Conservation (phyloP, 2,113 vertebrate genomes). For the Labeo rohita region DNA sequence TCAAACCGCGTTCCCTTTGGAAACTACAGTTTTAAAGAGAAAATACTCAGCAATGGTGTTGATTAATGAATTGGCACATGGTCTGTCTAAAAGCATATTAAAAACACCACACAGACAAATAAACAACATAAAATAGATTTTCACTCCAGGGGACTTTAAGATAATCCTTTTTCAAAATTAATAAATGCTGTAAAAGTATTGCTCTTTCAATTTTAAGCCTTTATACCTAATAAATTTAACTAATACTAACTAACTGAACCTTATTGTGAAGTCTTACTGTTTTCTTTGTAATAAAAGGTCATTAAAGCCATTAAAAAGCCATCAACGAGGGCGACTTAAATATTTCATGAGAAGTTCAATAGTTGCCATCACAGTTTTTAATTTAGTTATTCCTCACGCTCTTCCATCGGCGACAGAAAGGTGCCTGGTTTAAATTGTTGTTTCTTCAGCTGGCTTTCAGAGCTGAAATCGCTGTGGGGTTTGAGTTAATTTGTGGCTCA, state of each 20-base stretch:
- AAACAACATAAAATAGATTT: too few species aligned
- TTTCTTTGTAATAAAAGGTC: neutral
- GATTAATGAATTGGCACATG: too few species aligned
- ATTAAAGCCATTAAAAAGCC: neutral
- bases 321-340: neutral
- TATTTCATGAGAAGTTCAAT: slow-evolving; percentile 23
- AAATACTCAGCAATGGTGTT: too few species aligned
- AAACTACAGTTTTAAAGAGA: too few species aligned
- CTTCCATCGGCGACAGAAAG: neutral
- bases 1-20: too few species aligned
- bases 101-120: too few species aligned
- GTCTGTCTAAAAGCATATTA: too few species aligned
- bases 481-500: slow-evolving; percentile 36
- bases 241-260: neutral
- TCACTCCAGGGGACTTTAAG: too few species aligned
- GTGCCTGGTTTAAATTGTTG: neutral
- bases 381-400: slow-evolving; percentile 11
- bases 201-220: neutral
- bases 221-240: neutral
- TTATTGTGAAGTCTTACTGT: neutral
- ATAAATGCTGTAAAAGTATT: too few species aligned
- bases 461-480: slow-evolving; percentile 31
- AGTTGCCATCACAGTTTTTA: slow-evolving; percentile 30
- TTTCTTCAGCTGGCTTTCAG: slow-evolving; percentile 33
- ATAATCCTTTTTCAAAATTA: too few species aligned